These are phyloP conservation scores for Hirtodrosophila confusa DNA, from an alignment of 2,888 invertebrate species.

Conservation along the genomic window DNA sequence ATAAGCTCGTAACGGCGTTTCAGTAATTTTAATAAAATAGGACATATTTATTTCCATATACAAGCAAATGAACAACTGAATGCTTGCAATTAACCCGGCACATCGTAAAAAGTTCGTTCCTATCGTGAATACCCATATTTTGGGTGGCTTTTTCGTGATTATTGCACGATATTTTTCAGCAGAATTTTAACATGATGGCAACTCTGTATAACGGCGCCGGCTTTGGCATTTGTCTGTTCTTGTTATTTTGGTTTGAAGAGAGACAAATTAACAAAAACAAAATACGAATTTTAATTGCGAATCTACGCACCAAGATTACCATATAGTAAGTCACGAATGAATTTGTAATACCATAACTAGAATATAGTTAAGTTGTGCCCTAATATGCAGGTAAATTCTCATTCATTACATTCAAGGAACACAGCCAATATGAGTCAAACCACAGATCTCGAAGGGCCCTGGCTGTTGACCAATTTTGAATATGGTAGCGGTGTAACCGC, in stretches of 20 bases:
- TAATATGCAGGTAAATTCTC: neutral
- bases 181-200: conserved; percentile 34
- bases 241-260: conserved; percentile 21
- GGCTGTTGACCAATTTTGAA: conserved; percentile 37
- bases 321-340: conserved; percentile 6
- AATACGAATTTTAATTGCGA: conserved; percentile 19
- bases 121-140: no score
- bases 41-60: no score
- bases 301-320: neutral
- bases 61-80: no score
- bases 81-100: no score
- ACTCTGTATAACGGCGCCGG: conserved; percentile 50
- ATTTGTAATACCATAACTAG: neutral
- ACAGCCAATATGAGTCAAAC: conserved; percentile 32
- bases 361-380: neutral
- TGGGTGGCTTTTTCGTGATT: no score
- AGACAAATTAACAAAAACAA: conserved; percentile 37
- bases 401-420: neutral
- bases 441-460: conserved; percentile 34
- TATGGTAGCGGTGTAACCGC: conserved; percentile 56
- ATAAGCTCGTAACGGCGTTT: no score
- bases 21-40: no score
- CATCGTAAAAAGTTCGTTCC: no score
- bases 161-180: no score
- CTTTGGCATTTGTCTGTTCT: conserved; percentile 36